Evolutionary conservation across 2,888 invertebrate species (phyloP).

Genomic region (Dichetophora obliterata): DNA sequence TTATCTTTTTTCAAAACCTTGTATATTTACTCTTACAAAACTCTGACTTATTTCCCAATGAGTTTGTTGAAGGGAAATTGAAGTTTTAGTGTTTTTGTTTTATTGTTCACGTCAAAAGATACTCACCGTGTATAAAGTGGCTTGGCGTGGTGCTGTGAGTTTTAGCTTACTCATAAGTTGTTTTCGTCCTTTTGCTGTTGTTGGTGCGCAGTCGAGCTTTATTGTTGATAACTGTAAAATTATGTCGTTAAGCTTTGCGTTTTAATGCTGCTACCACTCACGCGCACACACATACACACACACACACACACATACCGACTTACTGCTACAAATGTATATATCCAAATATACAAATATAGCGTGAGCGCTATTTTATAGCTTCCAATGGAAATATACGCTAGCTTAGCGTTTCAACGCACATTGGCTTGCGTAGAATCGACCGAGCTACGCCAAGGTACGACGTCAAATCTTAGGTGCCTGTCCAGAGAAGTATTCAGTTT

Average conservation of each 20-base stretch:
- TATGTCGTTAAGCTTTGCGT: constrained; percentile 31
- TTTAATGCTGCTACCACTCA: not conserved
- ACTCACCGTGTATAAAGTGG: constrained; percentile 10
- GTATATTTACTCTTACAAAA: too few relatives aligned
- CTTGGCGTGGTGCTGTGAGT: not conserved
- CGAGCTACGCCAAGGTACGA: not conserved
- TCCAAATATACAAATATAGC: too few relatives aligned
- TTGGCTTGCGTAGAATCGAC: not conserved
- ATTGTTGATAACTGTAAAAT: constrained; percentile 33
- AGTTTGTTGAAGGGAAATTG: not conserved
- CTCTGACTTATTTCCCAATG: not conserved
- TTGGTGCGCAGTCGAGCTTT: constrained; percentile 11
- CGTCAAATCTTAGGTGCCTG: not conserved
- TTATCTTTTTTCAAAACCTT: too few relatives aligned
- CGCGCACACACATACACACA: not conserved
- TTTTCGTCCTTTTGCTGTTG: not conserved
- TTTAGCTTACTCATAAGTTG: not conserved
- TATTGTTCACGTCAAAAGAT: constrained; percentile 27
- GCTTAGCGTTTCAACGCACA: constrained; percentile 26
- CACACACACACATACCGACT: not conserved
- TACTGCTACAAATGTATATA: too few relatives aligned
- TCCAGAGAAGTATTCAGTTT: not conserved
- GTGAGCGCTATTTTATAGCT: constrained; percentile 29
- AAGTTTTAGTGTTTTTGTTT: constrained; percentile 22
- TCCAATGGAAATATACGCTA: constrained; percentile 12